These are phyloP conservation scores for Actinostola sp. DNA, from an alignment of 92 coral and sea anemone species.

Conservation along the genomic window DNA sequence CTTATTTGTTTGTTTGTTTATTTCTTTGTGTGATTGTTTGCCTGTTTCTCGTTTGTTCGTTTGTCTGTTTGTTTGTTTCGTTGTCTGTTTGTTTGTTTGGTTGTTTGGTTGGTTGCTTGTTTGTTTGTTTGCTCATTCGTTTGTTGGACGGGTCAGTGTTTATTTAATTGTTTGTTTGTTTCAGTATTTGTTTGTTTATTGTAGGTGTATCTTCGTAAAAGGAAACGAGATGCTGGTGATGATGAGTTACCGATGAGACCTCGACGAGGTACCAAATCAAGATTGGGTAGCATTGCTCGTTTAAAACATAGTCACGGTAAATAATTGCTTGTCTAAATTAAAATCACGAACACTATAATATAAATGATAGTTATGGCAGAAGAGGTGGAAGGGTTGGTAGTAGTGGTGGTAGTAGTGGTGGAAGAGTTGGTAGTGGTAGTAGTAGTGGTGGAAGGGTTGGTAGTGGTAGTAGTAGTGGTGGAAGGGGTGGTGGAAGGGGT, in stretches of 20 bases:
- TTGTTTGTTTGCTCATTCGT: background rate
- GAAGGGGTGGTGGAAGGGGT: too few relatives aligned
- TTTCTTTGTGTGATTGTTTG: background rate
- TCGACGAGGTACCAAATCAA: background rate
- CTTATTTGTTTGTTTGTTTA: background rate
- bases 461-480: too few relatives aligned
- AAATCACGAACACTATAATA: too few relatives aligned
- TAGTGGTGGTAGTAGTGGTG: too few relatives aligned
- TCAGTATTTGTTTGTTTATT: background rate
- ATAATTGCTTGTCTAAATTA: too few relatives aligned
- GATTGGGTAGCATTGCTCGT: constrained; percentile 6
- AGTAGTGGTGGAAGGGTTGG: too few relatives aligned
- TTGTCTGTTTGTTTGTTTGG: background rate
- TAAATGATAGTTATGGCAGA: too few relatives aligned
- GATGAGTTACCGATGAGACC: constrained; percentile 16
- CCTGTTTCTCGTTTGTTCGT: background rate
- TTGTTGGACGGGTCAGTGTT: background rate
- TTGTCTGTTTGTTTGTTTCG: background rate
- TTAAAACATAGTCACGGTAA: constrained; percentile 6
- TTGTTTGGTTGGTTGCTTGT: background rate
- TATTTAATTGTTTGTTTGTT: background rate
- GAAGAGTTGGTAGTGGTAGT: too few relatives aligned
- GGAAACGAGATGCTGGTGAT: background rate
- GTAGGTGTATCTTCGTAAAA: background rate
- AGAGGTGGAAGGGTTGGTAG: too few relatives aligned